Base-by-base conservation (phyloP, 2,888 invertebrate species). In the Cylindroiulus punctatus region DNA sequence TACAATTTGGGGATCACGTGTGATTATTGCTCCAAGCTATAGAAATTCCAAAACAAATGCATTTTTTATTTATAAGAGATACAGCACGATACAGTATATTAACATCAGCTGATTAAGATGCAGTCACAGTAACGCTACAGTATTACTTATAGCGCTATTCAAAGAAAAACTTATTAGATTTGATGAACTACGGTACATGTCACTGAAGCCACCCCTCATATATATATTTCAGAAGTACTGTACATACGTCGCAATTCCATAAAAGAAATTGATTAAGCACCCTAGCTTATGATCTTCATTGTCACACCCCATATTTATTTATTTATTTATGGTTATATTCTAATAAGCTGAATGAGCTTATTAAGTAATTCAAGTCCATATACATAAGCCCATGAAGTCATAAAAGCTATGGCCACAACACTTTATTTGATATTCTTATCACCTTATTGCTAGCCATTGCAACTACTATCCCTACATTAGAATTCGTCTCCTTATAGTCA, bases 241-340 rank as follows among this genome's bases (percentile, higher is more conserved):
- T 3, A 4, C 32, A 36, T 32, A 17, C 36, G 14, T 81, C 17
- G 81, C 32, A 14, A 36, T 32, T 32, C 36, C 81, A 14, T 19
- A 4, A 30, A 81, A 81, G 81, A 30, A 81, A 81, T 81, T 81
- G 36, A 30, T 30, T 81, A 81, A 81, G 36, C 32, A 81, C 30
- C 81, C 81, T 81, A 17, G 47, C 47, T 47, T 47, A 47, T 47
- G 47, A 47, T 47, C 4, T 19, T 12, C 47, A 81, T 32, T 32
- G 32, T 81, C n/a, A 81, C 81, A 17, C 3, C 17, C 14, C 0
- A 12, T 32, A 81, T 32, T 81, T 26, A 81, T 81, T 81, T 32
- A 32, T 32, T 32, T 81, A 81, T 81, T 81, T 81, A 81, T 81
- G 81, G 81, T 81, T 81, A 81, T 81, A 81, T 84, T 84, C 84